Base-by-base conservation (phyloP, 1,140 invertebrate species). In the Cydia splendana region DNA sequence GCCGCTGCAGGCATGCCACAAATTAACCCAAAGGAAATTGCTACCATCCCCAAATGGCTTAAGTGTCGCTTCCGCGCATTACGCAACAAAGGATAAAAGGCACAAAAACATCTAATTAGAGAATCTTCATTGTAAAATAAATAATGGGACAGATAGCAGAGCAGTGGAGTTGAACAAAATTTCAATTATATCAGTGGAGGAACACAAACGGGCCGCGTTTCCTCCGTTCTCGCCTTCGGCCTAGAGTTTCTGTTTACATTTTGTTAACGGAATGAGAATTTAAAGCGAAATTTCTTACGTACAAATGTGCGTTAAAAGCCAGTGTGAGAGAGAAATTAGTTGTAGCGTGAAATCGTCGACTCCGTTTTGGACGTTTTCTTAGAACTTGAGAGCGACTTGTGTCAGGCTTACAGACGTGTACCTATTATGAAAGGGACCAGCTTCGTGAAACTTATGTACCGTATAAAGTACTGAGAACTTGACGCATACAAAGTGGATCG, bases 251-350 rank as follows among this genome's bases (percentile, higher is more conserved):
- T 91, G 86, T 91, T 91, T 91, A 89, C 85, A 90, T 90, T 91
- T 90, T 88, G 86, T 90, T 90, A 90, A 87, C 82, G 84, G 81
- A 91, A 89, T 89, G 86, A 86, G 89, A 88, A 88, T 90, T 90
- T 91, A 87, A 88, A 87, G 85, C 81, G 82, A 83, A 87, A 87
- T 89, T 88, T 87, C 88, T 88, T 84, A 84, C 84, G 84, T 82
- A 84, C 84, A 85, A 89, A 88, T 85, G 84, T 88, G 82, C 82
- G 85, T 87, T 82, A 80, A 84, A 82, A 85, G 79, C 80, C 78
- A 78, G 77, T 76, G 75, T 77, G 65, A 69, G 80, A 76, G 67
- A 71, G 34, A 71, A 71, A 86, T 78, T 80, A 83, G 78, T 80
- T 83, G 77, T 84, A 80, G 75, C 84, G 80, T 83, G 74, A 87